Base-by-base conservation (phyloP, 2,113 vertebrate genomes). In the Oncorhynchus keta region DNA sequence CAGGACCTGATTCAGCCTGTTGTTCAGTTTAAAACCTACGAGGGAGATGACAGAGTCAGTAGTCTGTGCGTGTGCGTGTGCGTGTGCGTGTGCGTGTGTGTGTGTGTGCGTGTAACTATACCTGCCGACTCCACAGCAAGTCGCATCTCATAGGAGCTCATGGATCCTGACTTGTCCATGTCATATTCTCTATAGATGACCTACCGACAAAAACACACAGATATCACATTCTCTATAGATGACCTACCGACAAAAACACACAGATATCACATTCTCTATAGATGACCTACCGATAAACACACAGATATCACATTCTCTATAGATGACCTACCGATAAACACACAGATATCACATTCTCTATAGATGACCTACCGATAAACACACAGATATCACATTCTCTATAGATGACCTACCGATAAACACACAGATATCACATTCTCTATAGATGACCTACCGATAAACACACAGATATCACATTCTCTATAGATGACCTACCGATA, bases 121-220 rank as follows among this genome's bases (percentile, higher is more conserved):
- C 97, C 97, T 24, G 95, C 93, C 77, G 93, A 94, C 83, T 99
- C 97, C 1, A 98, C 92, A 67, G 97, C 97, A 77, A 97, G 85
- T 32, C 96, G 95, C 95, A 99, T 95, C 93, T 99, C 97, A 0
- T 98, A 98, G 16, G 97, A 94, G 85, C 95, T 98, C 97, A 99
- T 96, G 76, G 94, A 93, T 24, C 97, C 97, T 0, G 97, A 99
- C 69, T 93, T 93, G 87, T 99, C 97, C 24, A 96, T 77, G 79
- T 99, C 97, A 0, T 94, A 94, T 66, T 97, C 88, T 67, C 88
- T 92, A 87, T 96, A 99, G 91, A 97, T 89, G 0, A 83, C 89
- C 97, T 99, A 77, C 30, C 3, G 57, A 67, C 26, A 51, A 51
- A 51, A 51, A 51, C 49, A 76, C 3, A 70, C 22, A 74, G 65